A percentile compares a stretch with the other conserved stretches of the same genome.
phyloP scores from a whole-genome alignment of 2,113 vertebrate species.

The human (Homo sapiens) region DNA sequence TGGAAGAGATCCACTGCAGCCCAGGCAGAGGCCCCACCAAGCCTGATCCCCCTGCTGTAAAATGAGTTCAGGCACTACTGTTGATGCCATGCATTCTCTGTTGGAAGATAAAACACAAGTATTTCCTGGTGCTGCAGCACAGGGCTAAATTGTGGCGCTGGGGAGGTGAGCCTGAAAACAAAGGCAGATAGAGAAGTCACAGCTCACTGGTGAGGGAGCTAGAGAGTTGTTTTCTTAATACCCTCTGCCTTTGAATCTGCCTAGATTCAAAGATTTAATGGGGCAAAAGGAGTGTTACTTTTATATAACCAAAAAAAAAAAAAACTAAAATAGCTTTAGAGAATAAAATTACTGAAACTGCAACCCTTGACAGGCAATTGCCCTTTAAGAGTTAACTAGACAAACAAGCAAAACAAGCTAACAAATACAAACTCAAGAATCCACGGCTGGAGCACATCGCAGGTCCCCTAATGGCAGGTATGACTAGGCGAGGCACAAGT shows the following conservation, averaged over 20 bases:
- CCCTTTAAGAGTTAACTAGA: not conserved
- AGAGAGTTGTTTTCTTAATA: not conserved
- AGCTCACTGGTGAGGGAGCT: not conserved
- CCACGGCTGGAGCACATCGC: too few species aligned
- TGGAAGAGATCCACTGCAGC: not conserved
- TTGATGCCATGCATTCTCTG: not conserved
- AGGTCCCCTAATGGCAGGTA: not conserved
- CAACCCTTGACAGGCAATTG: not conserved
- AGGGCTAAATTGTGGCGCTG: too few species aligned
- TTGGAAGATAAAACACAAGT: not conserved
- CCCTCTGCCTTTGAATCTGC: not conserved
- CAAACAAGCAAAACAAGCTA: not conserved
- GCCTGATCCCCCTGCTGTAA: accelerated
- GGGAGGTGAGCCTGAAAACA: not conserved
- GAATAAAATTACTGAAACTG: conserved; percentile 4
- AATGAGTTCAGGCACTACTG: not conserved
- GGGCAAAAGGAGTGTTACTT: not conserved
- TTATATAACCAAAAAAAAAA: not conserved
- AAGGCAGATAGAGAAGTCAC: not conserved
- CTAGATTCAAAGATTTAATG: not conserved
- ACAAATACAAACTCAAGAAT: not conserved
- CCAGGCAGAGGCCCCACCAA: not conserved
- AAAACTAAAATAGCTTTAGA: not conserved
- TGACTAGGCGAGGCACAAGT: not conserved
- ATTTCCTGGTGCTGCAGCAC: not conserved